Base-by-base conservation (phyloP, 2,797 vertebrate genomes). In the Clamator glandarius region DNA sequence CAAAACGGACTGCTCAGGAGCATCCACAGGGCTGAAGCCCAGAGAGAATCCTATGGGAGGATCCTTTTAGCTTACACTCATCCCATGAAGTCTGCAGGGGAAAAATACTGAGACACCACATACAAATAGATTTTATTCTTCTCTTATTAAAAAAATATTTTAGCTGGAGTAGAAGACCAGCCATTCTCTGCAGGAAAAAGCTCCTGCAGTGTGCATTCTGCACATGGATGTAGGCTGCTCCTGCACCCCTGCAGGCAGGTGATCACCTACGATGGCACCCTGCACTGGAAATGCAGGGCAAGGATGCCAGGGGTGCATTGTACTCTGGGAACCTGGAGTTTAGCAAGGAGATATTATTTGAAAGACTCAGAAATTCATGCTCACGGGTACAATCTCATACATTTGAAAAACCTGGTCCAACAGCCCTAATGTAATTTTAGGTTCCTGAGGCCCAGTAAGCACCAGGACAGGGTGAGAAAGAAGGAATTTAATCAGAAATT, bases 211-310 rank as follows among this genome's bases (percentile, higher is more conserved):
- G 36, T 44, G 14, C 1, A 0, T 51, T 20, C 20, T 39, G 78
- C 48, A 55, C 29, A 50, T 5, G 5, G 48, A 31, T 6, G 3
- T 10, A 20, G 0, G 21, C 35, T 67, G 16, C 17, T 67, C 24
- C 61, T 13, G 39, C 11, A 25, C 8, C 24, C 54, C 39, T 68
- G 36, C 0, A 2, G 51, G 13, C 1, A 3, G 42, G 28, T 0
- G 1, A 19, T 4, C 2, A 2, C 2, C 4, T 25, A 16, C 2
- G 12, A 29, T 1, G 2, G 58, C n/a, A 64, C 15, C 23, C 31
- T 50, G 35, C 1, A 0, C 48, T 80, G 28, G 44, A 54, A 79
- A 57, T 9, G 48, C 35, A 55, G 61, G 35, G 31, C 11, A 72
- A 79, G 31, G 67, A 33, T 7, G 11, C 0, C 1, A 35, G 17